These are phyloP conservation scores for Anniella stebbinsi DNA, from an alignment of 2,797 vertebrate species.

Conservation along the genomic window DNA sequence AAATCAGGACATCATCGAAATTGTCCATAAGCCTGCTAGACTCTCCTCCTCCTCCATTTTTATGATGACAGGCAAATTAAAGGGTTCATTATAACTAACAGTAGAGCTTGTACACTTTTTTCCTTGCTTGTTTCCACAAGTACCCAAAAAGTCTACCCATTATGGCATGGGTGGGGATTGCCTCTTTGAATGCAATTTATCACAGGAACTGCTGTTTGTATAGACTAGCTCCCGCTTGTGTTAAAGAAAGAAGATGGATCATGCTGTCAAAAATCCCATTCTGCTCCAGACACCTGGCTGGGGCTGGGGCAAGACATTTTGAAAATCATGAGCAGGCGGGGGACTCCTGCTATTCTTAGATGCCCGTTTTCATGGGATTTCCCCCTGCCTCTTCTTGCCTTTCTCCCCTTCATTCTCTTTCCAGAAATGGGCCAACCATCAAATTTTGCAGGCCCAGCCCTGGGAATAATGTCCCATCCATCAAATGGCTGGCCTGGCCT, in stretches of 20 bases:
- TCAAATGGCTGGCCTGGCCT: not conserved
- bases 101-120: not conserved
- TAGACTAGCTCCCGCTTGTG: not conserved
- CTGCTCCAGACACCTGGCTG: not conserved
- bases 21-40: no score
- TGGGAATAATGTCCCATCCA: not conserved
- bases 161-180: no score
- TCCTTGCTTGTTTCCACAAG: not conserved
- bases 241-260: not conserved
- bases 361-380: not conserved
- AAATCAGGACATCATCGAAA: no score
- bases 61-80: not conserved
- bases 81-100: not conserved
- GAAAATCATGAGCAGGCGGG: not conserved
- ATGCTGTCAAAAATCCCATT: not conserved
- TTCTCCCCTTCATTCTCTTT: not conserved
- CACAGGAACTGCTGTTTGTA: not conserved
- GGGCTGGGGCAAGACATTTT: not conserved
- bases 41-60: not conserved
- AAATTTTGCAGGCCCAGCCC: not conserved
- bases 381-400: no score
- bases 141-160: not conserved
- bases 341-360: not conserved
- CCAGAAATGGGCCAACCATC: not conserved
- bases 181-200: not conserved